These are phyloP conservation scores for Sylvicola fuscatus DNA, from an alignment of 2,888 invertebrate species.

Conservation along the genomic window DNA sequence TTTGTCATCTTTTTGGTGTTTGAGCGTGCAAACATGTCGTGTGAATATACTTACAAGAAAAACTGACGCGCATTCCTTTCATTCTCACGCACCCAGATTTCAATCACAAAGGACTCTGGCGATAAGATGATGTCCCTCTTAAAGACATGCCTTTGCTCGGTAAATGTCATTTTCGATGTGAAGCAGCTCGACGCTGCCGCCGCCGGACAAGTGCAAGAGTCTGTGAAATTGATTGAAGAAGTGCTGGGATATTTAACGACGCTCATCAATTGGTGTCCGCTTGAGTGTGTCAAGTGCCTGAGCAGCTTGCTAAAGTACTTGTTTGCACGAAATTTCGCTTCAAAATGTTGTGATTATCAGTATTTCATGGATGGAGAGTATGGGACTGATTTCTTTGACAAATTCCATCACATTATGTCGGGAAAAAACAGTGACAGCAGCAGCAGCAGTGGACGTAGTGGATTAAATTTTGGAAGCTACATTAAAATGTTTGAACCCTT, in stretches of 20 bases:
- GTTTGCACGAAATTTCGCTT: slow-evolving; percentile 45
- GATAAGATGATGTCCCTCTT: slow-evolving; percentile 39
- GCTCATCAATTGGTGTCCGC: slow-evolving; percentile 44
- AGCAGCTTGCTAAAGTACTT: slow-evolving; percentile 52
- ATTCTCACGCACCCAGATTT: slow-evolving; percentile 33
- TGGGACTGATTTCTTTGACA: not conserved
- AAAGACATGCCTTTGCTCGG: slow-evolving; percentile 19
- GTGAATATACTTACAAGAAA: too few relatives aligned
- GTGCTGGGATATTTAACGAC: slow-evolving; percentile 46
- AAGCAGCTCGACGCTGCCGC: slow-evolving; percentile 6
- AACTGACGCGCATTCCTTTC: slow-evolving; percentile 7
- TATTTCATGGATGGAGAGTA: slow-evolving; percentile 11
- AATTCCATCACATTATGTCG: slow-evolving; percentile 4
- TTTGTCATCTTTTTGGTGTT: slow-evolving; percentile 2
- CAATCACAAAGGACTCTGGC: slow-evolving; percentile 54
- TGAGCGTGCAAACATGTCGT: too few relatives aligned
- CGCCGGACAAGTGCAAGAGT: slow-evolving; percentile 3
- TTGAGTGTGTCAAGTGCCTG: slow-evolving; percentile 46
- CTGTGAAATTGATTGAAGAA: slow-evolving; percentile 37
- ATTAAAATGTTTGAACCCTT: slow-evolving; percentile 79
- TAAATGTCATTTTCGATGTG: slow-evolving; percentile 19
- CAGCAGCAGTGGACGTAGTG: slow-evolving; percentile 1
- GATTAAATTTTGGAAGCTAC: slow-evolving; percentile 2
- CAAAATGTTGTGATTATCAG: slow-evolving; percentile 14
- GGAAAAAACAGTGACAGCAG: not conserved